Evolutionary conservation across 2,113 vertebrate species (phyloP).

Genomic region (Eclectus roratus): DNA sequence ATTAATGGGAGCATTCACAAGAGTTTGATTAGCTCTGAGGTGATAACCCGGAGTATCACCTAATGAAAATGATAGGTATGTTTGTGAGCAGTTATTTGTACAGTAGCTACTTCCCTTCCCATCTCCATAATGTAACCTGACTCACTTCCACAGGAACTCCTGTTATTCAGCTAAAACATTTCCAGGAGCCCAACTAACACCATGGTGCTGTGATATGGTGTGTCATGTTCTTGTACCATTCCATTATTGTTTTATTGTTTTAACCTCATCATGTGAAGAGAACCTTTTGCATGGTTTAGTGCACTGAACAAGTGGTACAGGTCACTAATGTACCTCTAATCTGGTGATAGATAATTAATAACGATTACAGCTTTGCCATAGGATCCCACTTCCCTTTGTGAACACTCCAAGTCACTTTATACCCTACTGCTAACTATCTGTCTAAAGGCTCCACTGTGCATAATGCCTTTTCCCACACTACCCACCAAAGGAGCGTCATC

Average conservation of each 20-base stretch:
- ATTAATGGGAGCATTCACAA: not conserved
- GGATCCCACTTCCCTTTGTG: slow-evolving; percentile 20
- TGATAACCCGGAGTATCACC: not conserved
- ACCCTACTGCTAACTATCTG: not conserved
- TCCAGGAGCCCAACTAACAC: not conserved
- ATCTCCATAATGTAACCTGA: not conserved
- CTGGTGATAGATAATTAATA: slow-evolving; percentile 53
- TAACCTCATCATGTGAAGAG: slow-evolving; percentile 8
- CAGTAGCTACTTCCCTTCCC: not conserved
- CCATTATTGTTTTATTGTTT: slow-evolving; percentile 31
- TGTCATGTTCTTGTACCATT: not conserved
- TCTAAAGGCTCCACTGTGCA: not conserved
- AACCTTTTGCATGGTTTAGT: not conserved
- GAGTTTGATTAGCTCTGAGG: not conserved
- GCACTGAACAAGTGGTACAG: not conserved
- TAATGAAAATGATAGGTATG: not conserved
- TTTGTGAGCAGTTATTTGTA: not conserved
- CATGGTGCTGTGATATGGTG: not conserved
- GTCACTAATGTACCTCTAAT: slow-evolving; percentile 43
- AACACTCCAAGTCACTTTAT: not conserved
- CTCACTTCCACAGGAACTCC: fast-evolving
- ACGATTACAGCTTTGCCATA: not conserved
- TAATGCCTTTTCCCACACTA: not conserved
- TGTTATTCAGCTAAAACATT: not conserved
- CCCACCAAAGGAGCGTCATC: not conserved